Evolutionary conservation across 2,797 vertebrate genomes (phyloP), one percentile per base, ranked within the genome.

Genomic region (Scolopax rusticola): DNA sequence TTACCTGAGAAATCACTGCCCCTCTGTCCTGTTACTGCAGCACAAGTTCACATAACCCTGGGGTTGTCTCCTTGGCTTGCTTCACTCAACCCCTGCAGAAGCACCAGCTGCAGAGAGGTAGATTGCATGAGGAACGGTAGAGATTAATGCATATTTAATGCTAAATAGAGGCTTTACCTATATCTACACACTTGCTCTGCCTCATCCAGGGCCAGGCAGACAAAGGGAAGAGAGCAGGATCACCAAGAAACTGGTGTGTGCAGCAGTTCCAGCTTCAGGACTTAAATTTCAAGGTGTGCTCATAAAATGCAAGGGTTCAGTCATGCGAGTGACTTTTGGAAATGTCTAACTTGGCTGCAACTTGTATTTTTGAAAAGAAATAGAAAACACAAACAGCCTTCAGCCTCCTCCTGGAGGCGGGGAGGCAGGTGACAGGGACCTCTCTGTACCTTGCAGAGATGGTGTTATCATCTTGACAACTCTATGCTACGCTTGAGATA

Each of bases 1-100:
- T 61, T 77, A 93, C 88, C 88, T 96, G 93, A 93, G 91, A 83
- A 90, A 79, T 59, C 90, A 10, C 60, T 45, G 64, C 56, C 70
- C 85, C 64, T 91, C 28, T 30, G 25, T 48, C 77, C 70, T 53
- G 6, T n/a, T 53, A 32, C 67, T 33, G 64, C 41, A 56, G 20
- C 73, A 64, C 14, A 63, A 79, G 36, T 80, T 95, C 86, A 74
- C 40, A 15, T 36, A 63, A 81, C 75, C 80, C 74, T 93, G 88
- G 51, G 51, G 24, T 5, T 77, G 53, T 6, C 75, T 87, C 50
- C 74, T 38, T 68, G 36, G n/a, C 71, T 91, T 3, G 2, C 54
- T 79, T 92, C 25, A 80, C 51, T 28, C 86, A 16, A 33, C 68
- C 75, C 43, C 84, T 89, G 75, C 80, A 85, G 54, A 79, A 81